Evolutionary conservation across 2,888 invertebrate species (phyloP), one percentile per base, ranked within the genome.

Genomic region (Orchestes rusci): DNA sequence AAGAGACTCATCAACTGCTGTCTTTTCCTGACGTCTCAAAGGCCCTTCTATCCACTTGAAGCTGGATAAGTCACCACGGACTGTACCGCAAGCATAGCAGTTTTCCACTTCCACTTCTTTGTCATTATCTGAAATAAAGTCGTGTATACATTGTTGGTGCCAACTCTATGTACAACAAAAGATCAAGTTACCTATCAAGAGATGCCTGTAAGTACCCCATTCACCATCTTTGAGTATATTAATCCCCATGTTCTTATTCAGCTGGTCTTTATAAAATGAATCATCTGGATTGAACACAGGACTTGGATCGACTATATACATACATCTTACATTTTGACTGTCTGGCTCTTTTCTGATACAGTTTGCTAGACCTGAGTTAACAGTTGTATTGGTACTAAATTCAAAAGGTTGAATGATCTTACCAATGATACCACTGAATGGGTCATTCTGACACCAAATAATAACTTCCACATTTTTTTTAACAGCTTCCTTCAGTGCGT

Each of bases 11-110:
- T 23, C 10, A 7, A 23, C 5, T 23, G 23, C 23, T 5, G 10
- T 23, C 10, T 23, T 7, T 10, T 5, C 10, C 23, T 23, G 23
- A 23, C 5, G 5, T 23, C 42, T 32, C 16, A 75, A 57, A 0
- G 74, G 71, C 1, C 85, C 85, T 66, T 93, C 82, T 4, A 92
- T 67, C 91, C 91, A 92, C n/a, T 70, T 74, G 30, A 96, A 63
- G 1, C 89, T 84, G 0, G 88, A 84, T 40, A 96, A 71, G 63
- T 97, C 95, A 36, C 95, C 95, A 40, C 84, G 76, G 0, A 83
- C 80, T 10, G 77, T 59, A 0, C 84, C 80, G 66, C 90, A 88
- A 2, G 83, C 80, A 63, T 78, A 90, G 0, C 82, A 84, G 63
- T 93, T 87, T 50, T 77, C 74, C 5, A 66, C 71, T 2, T 68